Evolutionary conservation across 2,113 vertebrate species (phyloP).

Genomic region (Periophthalmus modestus): DNA sequence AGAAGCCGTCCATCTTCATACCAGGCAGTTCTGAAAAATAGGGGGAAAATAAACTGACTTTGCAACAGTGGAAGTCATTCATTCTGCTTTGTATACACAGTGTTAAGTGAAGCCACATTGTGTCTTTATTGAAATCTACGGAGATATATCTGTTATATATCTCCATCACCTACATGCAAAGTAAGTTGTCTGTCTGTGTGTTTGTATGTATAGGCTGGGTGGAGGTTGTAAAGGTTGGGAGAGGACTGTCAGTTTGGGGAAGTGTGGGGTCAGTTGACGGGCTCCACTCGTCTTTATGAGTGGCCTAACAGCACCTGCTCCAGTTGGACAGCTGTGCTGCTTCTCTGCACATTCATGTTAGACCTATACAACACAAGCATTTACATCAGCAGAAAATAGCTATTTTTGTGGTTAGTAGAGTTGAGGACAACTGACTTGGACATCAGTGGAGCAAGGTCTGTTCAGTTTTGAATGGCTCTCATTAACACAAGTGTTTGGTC

Average conservation of each 20-base stretch:
- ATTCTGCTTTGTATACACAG: neutral
- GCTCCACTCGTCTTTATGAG: conserved; percentile 65
- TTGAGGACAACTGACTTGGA: conserved; percentile 45
- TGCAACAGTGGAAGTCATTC: neutral
- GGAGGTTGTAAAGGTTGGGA: conserved; percentile 6
- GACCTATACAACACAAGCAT: conserved; percentile 34
- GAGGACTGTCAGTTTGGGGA: conserved; percentile 39
- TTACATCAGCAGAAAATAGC: neutral
- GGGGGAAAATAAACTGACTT: neutral
- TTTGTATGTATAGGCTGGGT: neutral
- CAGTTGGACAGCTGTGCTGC: conserved; percentile 70
- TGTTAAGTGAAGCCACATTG: neutral
- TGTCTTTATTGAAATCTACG: too few relatives aligned
- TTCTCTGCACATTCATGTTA: conserved; percentile 44
- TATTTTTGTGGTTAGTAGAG: conserved; percentile 17
- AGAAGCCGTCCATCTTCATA: conserved; percentile 86
- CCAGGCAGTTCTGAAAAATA: conserved; percentile 77
- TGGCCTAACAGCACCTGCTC: conserved; percentile 71
- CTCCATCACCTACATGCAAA: neutral
- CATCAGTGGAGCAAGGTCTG: conserved; percentile 39
- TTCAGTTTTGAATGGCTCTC: conserved; percentile 58
- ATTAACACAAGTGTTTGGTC: conserved; percentile 71
- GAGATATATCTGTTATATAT: too few relatives aligned
- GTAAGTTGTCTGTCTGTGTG: neutral
- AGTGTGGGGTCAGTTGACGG: conserved; percentile 54